Conservation (phyloP, 2,797 vertebrate genomes). For the Orientallactaga sibirica region DNA sequence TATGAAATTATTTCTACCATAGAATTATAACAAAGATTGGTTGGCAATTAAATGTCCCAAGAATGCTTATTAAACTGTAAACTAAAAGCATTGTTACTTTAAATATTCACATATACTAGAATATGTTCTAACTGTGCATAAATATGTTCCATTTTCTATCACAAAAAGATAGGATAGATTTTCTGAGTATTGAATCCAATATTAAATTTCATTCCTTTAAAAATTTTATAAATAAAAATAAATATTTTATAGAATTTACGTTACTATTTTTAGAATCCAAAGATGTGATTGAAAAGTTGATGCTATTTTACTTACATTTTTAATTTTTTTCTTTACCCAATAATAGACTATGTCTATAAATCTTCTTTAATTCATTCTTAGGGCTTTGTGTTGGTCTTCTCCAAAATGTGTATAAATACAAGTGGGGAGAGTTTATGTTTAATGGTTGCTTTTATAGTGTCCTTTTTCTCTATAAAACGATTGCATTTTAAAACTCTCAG, state of each 20-base stretch:
- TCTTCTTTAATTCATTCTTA: neutral
- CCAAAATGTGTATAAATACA: neutral
- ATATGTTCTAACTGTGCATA: too few species aligned
- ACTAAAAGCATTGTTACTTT: too few species aligned
- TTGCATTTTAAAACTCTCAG: neutral
- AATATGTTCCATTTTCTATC: too few species aligned
- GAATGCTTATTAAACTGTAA: neutral
- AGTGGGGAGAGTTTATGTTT: neutral
- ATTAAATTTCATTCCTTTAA: constrained; percentile 42
- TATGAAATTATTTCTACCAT: neutral
- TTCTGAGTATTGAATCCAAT: neutral
- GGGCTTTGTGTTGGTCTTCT: neutral
- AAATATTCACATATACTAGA: too few species aligned
- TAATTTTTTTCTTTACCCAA: neutral
- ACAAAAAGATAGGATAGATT: neutral
- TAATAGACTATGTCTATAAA: neutral
- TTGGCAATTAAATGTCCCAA: neutral
- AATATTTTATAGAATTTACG: neutral
- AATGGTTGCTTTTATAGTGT: neutral
- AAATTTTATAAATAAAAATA: constrained; percentile 1
- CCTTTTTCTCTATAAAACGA: neutral
- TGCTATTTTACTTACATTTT: neutral
- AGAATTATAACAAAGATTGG: neutral
- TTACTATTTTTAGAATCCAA: neutral
- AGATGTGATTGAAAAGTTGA: neutral